Percentiles rank a stretch among this genome's conserved stretches.
Conservation (phyloP, 92 coral and sea anemone genomes). For the Meandrina meandrites region DNA sequence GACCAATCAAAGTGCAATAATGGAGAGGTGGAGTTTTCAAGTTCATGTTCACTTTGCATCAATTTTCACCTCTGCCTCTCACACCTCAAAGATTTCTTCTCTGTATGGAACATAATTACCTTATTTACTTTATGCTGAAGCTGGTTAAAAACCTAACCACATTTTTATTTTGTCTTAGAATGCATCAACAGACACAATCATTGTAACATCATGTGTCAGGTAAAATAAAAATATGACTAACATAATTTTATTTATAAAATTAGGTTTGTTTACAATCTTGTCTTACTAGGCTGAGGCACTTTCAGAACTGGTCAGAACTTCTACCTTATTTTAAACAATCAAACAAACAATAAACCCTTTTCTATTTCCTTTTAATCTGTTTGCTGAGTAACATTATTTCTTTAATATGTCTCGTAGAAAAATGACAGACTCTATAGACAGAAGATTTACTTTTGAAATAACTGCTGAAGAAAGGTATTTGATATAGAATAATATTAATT, state of each 20-base stretch:
- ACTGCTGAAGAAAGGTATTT: slow-evolving; percentile 90
- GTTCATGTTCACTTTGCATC: no score
- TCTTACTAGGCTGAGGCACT: not conserved
- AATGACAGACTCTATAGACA: slow-evolving; percentile 96
- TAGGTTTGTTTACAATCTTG: not conserved
- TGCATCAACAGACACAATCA: slow-evolving; percentile 87
- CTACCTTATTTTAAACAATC: not conserved
- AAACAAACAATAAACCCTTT: not conserved
- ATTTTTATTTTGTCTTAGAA: slow-evolving; percentile 39
- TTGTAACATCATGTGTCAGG: slow-evolving; percentile 82
- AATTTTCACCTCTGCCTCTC: no score
- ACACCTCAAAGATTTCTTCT: no score
- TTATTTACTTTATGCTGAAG: not conserved
- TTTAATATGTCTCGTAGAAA: slow-evolving; percentile 61
- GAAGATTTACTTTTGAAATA: slow-evolving; percentile 95
- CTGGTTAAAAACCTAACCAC: not conserved
- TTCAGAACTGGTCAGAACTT: not conserved
- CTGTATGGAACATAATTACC: not conserved
- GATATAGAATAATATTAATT: no score
- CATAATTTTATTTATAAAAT: no score
- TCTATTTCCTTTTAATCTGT: no score
- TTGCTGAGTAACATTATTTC: no score
- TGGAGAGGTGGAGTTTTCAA: no score
- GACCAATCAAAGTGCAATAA: no score
- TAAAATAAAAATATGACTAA: no score